Evolutionary conservation across 2,888 invertebrate species (phyloP).

Genomic region (Sminthurides aquaticus): DNA sequence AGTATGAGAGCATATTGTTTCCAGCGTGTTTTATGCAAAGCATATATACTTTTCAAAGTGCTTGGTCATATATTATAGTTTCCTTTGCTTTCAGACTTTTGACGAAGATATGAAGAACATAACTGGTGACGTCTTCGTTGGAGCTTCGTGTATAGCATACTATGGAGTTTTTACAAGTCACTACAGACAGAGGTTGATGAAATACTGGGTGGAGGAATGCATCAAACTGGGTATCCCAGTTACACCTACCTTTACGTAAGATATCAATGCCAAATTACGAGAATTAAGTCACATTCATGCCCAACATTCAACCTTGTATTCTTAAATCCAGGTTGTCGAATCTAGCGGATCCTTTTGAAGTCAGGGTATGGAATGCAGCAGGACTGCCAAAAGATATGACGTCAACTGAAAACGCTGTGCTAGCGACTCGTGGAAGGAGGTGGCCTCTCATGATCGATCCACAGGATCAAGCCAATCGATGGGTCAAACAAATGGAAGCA

Average conservation of each 20-base stretch:
- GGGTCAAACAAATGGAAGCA: constrained; percentile 82
- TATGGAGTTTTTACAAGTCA: constrained; percentile 76
- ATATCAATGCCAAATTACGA: constrained; percentile 21
- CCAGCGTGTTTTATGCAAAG: not conserved
- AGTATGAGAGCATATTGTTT: constrained; percentile 47
- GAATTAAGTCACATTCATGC: not conserved
- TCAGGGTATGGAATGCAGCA: constrained; percentile 80
- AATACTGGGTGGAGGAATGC: constrained; percentile 63
- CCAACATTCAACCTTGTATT: not conserved
- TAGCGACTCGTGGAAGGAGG: constrained; percentile 70
- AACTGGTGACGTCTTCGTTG: constrained; percentile 77
- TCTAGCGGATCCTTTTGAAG: constrained; percentile 71
- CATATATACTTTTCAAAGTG: not conserved
- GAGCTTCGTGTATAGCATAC: constrained; percentile 82
- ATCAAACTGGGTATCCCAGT: constrained; percentile 61
- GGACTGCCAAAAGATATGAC: constrained; percentile 80
- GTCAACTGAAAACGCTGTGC: constrained; percentile 85
- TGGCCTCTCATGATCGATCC: constrained; percentile 94
- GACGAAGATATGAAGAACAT: constrained; percentile 63
- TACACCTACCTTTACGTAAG: constrained; percentile 59
- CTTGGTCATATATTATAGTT: not conserved
- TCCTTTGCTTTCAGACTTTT: constrained; percentile 51
- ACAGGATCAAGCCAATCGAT: constrained; percentile 83
- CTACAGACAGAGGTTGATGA: constrained; percentile 62
- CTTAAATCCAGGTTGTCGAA: constrained; percentile 22